Evolutionary conservation across 2,113 vertebrate genomes (phyloP).

Genomic region (Jaculus jaculus): DNA sequence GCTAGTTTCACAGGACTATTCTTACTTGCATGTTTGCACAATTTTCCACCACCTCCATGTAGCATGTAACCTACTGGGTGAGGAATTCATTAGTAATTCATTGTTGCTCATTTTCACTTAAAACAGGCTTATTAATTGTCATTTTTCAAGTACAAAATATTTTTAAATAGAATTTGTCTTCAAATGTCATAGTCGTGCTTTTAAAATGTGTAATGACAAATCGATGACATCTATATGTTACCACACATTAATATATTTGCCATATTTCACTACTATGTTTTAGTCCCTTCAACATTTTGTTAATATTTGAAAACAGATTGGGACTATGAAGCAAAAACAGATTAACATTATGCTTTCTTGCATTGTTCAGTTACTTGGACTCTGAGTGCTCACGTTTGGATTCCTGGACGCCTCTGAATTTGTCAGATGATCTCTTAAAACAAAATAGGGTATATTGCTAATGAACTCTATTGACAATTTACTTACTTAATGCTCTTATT

Average conservation of each 20-base stretch:
- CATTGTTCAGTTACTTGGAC: background rate
- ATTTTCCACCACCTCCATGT: background rate
- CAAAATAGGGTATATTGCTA: background rate
- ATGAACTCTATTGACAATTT: constrained; percentile 25
- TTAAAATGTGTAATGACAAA: background rate
- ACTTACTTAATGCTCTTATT: constrained; percentile 50
- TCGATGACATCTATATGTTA: background rate
- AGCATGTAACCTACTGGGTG: background rate
- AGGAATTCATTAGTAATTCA: constrained; percentile 21
- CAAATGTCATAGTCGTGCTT: constrained; percentile 3
- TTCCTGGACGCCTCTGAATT: background rate
- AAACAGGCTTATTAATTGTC: background rate
- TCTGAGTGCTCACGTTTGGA: constrained; percentile 28
- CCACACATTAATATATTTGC: background rate
- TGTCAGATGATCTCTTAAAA: constrained; percentile 26
- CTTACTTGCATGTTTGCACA: background rate
- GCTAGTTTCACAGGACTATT: background rate
- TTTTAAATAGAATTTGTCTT: constrained; percentile 30
- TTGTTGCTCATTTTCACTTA: constrained; percentile 34
- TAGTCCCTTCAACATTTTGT: background rate
- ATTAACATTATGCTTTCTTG: background rate
- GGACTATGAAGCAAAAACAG: background rate
- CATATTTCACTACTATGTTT: background rate
- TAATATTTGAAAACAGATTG: background rate
- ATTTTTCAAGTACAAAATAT: constrained; percentile 9